Base-by-base conservation (phyloP, 1,140 invertebrate genomes). In the Atopsyche davidsoni region DNA sequence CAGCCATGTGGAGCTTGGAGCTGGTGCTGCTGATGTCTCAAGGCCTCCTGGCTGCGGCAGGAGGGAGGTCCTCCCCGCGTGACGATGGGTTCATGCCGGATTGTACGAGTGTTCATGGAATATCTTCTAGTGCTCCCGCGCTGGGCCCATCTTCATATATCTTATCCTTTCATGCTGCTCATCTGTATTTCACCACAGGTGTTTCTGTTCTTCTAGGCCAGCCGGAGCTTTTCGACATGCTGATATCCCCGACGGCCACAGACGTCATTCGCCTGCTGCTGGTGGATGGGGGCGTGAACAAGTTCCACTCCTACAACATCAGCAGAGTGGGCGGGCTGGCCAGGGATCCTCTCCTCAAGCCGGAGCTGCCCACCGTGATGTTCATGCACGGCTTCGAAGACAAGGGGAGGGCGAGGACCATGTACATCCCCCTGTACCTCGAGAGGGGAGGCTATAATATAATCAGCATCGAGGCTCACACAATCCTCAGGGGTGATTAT, bases 191-290 rank as follows among this genome's bases (percentile, higher is more conserved):
- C n/a, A n/a, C n/a, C n/a, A n/a, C n/a, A n/a, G n/a, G n/a, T n/a
- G 66, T 85, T 86, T 71, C 86, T 69, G 65, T 87, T 86, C 31
- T 22, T 25, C 16, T 31, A 54, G 52, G 52, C 45, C 16, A n/a
- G 2, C 9, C 40, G 18, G 19, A 34, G 3, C 3, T 48, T 1
- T 13, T 34, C 2, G 40, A 54, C 31, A 9, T 49, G 2, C 38
- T 32, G 13, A 31, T 54, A 10, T 14, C 41, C 1, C 16, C 31
- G 3, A 17, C 22, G 4, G 17, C 39, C 2, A 42, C 46, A 3
- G 14, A 38, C 11, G 24, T 17, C 1, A 19, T 49, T 9, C 23
- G 43, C 13, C 2, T 54, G 6, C 13, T 22, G 4, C 34, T 54
- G 19, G 36, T 49, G 18, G 17, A 11, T 11, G 28, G 41, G 10